Evolutionary conservation across 2,113 vertebrate species (phyloP).

Genomic region (Rhipidura dahli): DNA sequence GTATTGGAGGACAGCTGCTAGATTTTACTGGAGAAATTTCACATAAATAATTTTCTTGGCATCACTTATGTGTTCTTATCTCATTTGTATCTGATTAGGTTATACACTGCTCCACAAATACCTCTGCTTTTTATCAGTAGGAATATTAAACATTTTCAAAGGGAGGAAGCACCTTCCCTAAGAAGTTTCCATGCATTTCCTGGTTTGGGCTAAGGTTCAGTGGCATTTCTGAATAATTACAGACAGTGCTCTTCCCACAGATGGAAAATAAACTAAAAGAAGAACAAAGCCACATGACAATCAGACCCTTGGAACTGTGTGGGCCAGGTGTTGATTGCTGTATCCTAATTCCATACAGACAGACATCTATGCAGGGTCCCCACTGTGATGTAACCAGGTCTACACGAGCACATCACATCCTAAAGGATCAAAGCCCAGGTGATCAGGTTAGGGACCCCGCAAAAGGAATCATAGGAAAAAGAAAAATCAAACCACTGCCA

Average conservation of each 20-base stretch:
- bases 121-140: not conserved
- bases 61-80: not conserved
- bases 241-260: not conserved
- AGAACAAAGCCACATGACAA: rapidly evolving
- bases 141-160: not conserved
- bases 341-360: not conserved
- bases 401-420: rapidly evolving
- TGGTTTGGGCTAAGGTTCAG: not conserved
- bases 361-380: not conserved
- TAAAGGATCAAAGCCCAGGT: not conserved
- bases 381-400: not conserved
- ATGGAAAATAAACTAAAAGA: not conserved
- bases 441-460: not conserved
- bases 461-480: not conserved
- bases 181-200: not conserved
- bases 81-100: not conserved
- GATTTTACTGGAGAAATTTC: not conserved
- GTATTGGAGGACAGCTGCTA: not conserved
- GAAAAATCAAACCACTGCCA: not conserved
- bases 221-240: not conserved
- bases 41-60: not conserved
- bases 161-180: not conserved
- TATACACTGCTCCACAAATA: not conserved
- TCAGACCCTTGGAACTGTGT: not conserved
- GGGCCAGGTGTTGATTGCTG: not conserved